These are phyloP conservation scores for Dryomyza anilis DNA, from an alignment of 2,888 invertebrate genomes.

Conservation along the genomic window DNA sequence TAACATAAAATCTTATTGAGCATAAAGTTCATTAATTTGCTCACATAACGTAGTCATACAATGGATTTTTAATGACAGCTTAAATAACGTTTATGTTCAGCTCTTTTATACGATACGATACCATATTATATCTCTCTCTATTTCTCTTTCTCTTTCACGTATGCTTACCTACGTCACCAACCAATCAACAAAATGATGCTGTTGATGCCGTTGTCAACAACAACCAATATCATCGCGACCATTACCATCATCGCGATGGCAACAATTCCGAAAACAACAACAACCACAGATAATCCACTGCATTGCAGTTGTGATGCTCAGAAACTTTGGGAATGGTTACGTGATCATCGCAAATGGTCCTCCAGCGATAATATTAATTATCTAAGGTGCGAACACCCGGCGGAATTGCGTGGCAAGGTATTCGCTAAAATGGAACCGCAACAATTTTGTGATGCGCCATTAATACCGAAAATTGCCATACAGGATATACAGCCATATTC, in stretches of 20 bases:
- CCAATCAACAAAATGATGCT: slow-evolving; percentile 9
- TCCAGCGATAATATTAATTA: slow-evolving; percentile 60
- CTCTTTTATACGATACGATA: not conserved
- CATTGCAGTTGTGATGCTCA: slow-evolving; percentile 89
- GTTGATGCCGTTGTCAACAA: slow-evolving; percentile 2
- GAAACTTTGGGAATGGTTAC: slow-evolving; percentile 90
- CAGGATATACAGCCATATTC: slow-evolving; percentile 88
- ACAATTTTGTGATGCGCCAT: slow-evolving; percentile 82
- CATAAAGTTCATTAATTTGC: slow-evolving; percentile 6
- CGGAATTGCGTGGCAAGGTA: slow-evolving; percentile 74
- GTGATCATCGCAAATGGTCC: slow-evolving; percentile 78
- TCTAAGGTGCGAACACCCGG: slow-evolving; percentile 82
- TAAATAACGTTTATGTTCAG: slow-evolving; percentile 27
- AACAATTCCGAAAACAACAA: slow-evolving; percentile 11
- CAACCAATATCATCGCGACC: slow-evolving; percentile 13
- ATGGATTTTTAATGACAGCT: slow-evolving; percentile 28
- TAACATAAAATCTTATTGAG: slow-evolving; percentile 7
- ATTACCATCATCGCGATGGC: slow-evolving; percentile 19
- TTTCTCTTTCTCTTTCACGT: not conserved
- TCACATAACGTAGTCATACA: not conserved
- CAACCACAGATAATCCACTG: slow-evolving; percentile 78
- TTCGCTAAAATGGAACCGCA: slow-evolving; percentile 78
- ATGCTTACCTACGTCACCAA: not conserved
- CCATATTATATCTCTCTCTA: not conserved
- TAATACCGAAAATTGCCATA: slow-evolving; percentile 82